Conservation (phyloP, 2,113 vertebrate genomes). For the Rostratula benghalensis region DNA sequence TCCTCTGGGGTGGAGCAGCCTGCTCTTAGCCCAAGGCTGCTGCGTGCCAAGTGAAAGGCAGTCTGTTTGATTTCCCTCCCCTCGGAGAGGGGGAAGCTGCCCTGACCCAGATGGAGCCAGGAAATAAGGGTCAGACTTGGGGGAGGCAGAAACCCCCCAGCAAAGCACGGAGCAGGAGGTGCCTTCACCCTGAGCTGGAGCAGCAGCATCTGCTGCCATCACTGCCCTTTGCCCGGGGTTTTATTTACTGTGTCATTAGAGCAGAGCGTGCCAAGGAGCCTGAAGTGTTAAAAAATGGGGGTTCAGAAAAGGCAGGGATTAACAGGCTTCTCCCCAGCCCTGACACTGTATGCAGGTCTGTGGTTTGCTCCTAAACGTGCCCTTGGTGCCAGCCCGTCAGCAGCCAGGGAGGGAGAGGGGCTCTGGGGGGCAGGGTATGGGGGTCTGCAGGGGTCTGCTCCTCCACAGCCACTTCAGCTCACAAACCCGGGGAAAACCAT, state of each 20-base stretch:
- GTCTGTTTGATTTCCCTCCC: neutral
- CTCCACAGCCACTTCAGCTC: neutral
- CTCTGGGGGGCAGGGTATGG: fast-evolving
- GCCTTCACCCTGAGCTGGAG: neutral
- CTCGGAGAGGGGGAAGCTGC: neutral
- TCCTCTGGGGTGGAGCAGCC: neutral
- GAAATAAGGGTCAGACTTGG: neutral
- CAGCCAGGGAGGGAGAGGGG: neutral
- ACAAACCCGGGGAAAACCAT: fast-evolving
- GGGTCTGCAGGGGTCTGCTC: neutral
- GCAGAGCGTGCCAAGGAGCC: neutral
- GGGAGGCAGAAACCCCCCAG: neutral
- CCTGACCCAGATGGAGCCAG: fast-evolving
- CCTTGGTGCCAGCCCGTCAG: neutral
- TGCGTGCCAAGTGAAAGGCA: neutral
- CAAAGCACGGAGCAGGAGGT: neutral
- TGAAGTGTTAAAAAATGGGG: fast-evolving
- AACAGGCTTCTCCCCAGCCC: neutral
- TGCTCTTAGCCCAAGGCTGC: neutral
- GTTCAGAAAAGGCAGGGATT: neutral
- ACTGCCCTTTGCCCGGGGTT: neutral
- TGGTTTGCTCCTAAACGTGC: neutral
- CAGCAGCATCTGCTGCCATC: neutral
- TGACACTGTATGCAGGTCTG: neutral
- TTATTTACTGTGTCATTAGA: too few species aligned